These are phyloP conservation scores for Petrolisthes cinctipes DNA, from an alignment of 2,888 invertebrate species.

Conservation along the genomic window DNA sequence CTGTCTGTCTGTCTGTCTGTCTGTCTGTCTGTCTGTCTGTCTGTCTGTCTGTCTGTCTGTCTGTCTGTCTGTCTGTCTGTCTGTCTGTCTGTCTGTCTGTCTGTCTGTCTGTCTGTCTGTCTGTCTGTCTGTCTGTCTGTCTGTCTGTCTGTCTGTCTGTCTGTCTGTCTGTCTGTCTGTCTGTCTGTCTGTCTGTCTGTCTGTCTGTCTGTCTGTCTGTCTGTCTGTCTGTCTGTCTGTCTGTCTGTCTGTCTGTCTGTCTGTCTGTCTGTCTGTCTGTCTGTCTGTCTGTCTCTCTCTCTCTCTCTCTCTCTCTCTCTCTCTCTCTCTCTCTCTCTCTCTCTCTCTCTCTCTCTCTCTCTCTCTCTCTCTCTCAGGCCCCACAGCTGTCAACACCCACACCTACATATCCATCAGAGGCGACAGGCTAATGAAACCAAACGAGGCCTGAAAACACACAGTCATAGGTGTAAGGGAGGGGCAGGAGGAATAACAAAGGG, in stretches of 20 bases:
- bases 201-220: not conserved
- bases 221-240: not conserved
- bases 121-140: not conserved
- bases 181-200: constrained; percentile 20
- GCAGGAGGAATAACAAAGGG: not conserved
- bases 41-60: not conserved
- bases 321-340: constrained; percentile 24
- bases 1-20: not conserved
- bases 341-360: constrained; percentile 9
- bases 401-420: not conserved
- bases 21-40: constrained; percentile 10
- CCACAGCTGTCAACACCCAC: not conserved
- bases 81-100: not conserved
- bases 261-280: not conserved
- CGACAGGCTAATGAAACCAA: not conserved
- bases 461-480: not conserved
- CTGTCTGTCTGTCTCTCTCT: constrained; percentile 3
- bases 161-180: constrained; percentile 4
- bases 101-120: not conserved
- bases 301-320: constrained; percentile 22
- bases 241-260: constrained; percentile 4
- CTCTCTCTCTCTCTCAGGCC: not conserved
- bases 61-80: not conserved
- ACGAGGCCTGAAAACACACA: not conserved
- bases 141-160: not conserved